phyloP scores from a whole-genome alignment of 1,140 invertebrate genomes.

The Caenorhabditis remanei region DNA sequence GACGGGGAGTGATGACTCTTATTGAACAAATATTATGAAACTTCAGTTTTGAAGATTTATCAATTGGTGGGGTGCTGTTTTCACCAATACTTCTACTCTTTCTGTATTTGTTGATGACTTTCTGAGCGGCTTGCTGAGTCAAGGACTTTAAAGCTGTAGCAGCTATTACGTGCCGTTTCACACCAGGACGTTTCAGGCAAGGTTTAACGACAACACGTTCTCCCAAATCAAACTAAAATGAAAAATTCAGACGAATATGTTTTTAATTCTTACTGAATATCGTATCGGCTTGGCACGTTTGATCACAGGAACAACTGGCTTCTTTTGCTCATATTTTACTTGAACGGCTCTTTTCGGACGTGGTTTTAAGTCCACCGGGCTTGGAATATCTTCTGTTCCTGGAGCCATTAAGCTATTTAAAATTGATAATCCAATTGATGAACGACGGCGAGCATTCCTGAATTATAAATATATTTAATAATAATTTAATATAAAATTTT shows the following conservation, averaged over 20 bases:
- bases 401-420: neutral
- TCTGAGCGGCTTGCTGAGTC: neutral
- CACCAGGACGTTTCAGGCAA: neutral
- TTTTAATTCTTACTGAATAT: conserved; percentile 4
- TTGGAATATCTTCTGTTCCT: conserved; percentile 4
- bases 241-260: neutral
- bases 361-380: neutral
- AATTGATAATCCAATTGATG: neutral
- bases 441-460: conserved; percentile 10
- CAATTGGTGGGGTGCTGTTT: neutral
- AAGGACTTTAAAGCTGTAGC: neutral
- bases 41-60: neutral
- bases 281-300: neutral
- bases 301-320: neutral
- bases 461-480: neutral
- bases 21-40: conserved; percentile 27
- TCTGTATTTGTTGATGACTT: neutral
- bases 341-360: neutral
- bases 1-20: neutral
- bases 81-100: neutral
- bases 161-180: neutral
- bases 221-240: conserved; percentile 23
- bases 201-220: neutral
- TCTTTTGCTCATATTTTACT: neutral
- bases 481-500: neutral